phyloP scores from a whole-genome alignment of 92 coral and sea anemone species.

The Palythoa heliodiscus region DNA sequence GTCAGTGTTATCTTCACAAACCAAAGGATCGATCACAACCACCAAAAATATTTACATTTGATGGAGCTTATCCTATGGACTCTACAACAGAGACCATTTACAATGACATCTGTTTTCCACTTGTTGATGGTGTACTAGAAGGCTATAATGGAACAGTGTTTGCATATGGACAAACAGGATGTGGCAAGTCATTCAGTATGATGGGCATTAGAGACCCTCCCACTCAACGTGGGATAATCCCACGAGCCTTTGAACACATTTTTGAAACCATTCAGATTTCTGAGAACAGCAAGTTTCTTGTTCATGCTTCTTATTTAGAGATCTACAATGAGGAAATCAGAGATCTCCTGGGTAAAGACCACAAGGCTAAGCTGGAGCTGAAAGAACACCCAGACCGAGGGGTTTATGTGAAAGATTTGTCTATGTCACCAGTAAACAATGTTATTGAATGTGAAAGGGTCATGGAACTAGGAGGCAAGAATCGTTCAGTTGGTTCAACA shows the following conservation, averaged over 20 bases:
- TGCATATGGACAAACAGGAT: slow-evolving; percentile 99
- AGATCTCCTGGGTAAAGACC: slow-evolving; percentile 92
- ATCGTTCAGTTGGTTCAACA: slow-evolving; percentile 96
- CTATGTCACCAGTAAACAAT: slow-evolving; percentile 82
- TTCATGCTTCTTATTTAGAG: slow-evolving; percentile 96
- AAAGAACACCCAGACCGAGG: slow-evolving; percentile 98
- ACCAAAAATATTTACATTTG: slow-evolving; percentile 94
- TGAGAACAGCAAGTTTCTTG: slow-evolving; percentile 87
- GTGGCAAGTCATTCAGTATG: slow-evolving; percentile 98
- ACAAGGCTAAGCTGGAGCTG: slow-evolving; percentile 83
- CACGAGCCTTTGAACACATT: slow-evolving; percentile 97
- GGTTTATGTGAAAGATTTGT: slow-evolving; percentile 90
- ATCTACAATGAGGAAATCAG: slow-evolving; percentile 98
- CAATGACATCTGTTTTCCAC: slow-evolving; percentile 94
- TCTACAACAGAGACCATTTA: slow-evolving; percentile 94
- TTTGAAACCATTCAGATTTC: slow-evolving; percentile 93
- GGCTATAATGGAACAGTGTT: slow-evolving; percentile 99
- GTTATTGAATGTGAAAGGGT: slow-evolving; percentile 90
- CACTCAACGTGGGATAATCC: slow-evolving; percentile 91
- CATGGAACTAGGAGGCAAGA: slow-evolving; percentile 94
- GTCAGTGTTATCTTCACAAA: slow-evolving; percentile 85
- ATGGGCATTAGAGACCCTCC: slow-evolving; percentile 95
- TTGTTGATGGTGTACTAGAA: slow-evolving; percentile 96
- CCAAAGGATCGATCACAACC: slow-evolving; percentile 91
- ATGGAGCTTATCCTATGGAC: slow-evolving; percentile 91